phyloP scores from a whole-genome alignment of 2,888 invertebrate genomes.

The Aplocera efformata region DNA sequence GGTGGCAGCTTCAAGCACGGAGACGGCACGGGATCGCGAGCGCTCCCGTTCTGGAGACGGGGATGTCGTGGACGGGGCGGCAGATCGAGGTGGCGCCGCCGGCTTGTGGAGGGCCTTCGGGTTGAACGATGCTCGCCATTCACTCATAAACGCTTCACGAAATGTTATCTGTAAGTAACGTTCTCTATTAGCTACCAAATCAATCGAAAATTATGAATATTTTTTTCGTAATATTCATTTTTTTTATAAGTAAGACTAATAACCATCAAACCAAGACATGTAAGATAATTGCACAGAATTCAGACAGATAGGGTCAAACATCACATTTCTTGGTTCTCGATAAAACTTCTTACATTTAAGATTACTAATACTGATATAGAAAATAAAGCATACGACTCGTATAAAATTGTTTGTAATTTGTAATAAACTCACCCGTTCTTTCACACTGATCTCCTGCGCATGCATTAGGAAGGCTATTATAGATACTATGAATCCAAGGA shows the following conservation, averaged over 20 bases:
- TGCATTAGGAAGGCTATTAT: conserved; percentile 93
- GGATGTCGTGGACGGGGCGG: conserved; percentile 52
- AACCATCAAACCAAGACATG: too few species aligned
- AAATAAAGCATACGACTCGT: too few species aligned
- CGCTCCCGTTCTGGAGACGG: conserved; percentile 55
- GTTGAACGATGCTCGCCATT: conserved; percentile 65
- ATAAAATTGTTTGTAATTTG: neutral
- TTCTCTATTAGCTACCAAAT: too few species aligned
- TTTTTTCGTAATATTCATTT: too few species aligned
- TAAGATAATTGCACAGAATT: too few species aligned
- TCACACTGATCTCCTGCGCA: conserved; percentile 87
- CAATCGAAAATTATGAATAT: too few species aligned
- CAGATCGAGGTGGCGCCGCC: conserved; percentile 63
- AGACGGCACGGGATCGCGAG: conserved; percentile 64
- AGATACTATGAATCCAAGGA: conserved; percentile 86
- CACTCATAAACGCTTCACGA: conserved; percentile 59
- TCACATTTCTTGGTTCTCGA: too few species aligned
- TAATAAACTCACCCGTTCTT: conserved; percentile 82
- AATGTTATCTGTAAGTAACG: conserved; percentile 57
- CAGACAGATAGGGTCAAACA: too few species aligned
- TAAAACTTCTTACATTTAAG: too few species aligned
- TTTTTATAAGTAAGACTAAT: too few species aligned
- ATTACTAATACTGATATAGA: too few species aligned
- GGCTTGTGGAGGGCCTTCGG: conserved; percentile 58
- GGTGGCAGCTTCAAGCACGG: conserved; percentile 62